phyloP scores from a whole-genome alignment of 1,140 invertebrate genomes.

The Calephelis nemesis region DNA sequence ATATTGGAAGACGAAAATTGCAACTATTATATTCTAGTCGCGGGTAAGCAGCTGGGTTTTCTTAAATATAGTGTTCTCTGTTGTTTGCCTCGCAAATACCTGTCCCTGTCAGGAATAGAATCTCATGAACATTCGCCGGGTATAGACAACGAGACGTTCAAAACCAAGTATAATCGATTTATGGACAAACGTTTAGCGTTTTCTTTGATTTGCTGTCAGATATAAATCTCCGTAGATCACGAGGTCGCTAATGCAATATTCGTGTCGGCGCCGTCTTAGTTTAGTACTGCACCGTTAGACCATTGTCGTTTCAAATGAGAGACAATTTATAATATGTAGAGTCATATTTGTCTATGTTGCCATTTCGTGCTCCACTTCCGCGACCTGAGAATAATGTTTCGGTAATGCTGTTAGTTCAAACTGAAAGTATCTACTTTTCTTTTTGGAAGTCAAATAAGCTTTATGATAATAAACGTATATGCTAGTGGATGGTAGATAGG shows the following conservation, averaged over 20 bases:
- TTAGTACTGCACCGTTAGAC: conserved; percentile 58
- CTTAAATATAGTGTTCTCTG: too few relatives aligned
- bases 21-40: too few relatives aligned
- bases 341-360: conserved; percentile 62
- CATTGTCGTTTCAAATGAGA: conserved; percentile 66
- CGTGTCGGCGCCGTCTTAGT: conserved; percentile 66
- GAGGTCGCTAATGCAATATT: conserved; percentile 75
- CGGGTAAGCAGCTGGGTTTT: too few relatives aligned
- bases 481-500: too few relatives aligned
- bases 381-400: conserved; percentile 4
- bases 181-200: conserved; percentile 26
- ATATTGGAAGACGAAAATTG: too few relatives aligned
- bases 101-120: too few relatives aligned
- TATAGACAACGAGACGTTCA: too few relatives aligned
- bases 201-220: conserved; percentile 51
- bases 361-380: conserved; percentile 19
- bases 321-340: conserved; percentile 31
- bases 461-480: background rate
- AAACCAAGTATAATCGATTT: background rate
- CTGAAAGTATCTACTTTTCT: too few relatives aligned
- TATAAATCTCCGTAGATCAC: conserved; percentile 73
- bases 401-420: conserved; percentile 19
- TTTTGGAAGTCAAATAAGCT: too few relatives aligned
- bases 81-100: too few relatives aligned
- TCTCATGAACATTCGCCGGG: too few relatives aligned